Conservation (phyloP, 2,797 vertebrate species). For the Pelobates cultripes region DNA sequence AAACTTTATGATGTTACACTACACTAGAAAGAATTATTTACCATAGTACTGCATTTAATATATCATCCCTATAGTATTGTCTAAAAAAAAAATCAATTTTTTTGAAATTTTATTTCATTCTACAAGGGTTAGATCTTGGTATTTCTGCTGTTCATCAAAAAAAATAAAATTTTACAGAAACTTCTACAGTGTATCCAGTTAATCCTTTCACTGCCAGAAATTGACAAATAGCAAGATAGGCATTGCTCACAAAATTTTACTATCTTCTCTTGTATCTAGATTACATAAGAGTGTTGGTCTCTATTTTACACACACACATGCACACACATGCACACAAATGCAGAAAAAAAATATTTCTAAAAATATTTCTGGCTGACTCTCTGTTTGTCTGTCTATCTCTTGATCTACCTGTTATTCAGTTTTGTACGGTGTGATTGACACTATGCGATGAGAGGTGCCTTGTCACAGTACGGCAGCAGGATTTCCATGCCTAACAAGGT, state of each 20-base stretch:
- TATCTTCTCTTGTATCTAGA: background rate
- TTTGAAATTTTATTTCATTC: slow-evolving; percentile 50
- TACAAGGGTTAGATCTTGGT: slow-evolving; percentile 46
- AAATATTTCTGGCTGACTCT: no score
- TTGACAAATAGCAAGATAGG: background rate
- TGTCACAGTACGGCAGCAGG: no score
- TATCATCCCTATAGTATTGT: slow-evolving; percentile 42
- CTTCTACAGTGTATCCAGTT: background rate
- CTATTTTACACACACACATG: no score
- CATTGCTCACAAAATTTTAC: background rate
- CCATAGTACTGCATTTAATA: slow-evolving; percentile 38
- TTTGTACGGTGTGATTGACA: no score
- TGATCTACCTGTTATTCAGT: no score
- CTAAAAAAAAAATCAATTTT: slow-evolving; percentile 48
- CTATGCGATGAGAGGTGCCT: no score
- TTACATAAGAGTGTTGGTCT: no score
- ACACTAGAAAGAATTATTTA: slow-evolving; percentile 51
- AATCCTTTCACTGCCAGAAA: slow-evolving; percentile 8
- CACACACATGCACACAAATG: no score
- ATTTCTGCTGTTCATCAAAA: slow-evolving; percentile 42
- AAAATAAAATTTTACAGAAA: slow-evolving; percentile 10
- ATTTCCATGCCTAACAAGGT: no score
- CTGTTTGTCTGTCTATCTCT: no score
- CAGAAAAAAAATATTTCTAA: no score
- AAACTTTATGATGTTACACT: slow-evolving; percentile 53